Evolutionary conservation across 92 coral and sea anemone genomes (phyloP).

Genomic region (Desmophyllum pertusum): DNA sequence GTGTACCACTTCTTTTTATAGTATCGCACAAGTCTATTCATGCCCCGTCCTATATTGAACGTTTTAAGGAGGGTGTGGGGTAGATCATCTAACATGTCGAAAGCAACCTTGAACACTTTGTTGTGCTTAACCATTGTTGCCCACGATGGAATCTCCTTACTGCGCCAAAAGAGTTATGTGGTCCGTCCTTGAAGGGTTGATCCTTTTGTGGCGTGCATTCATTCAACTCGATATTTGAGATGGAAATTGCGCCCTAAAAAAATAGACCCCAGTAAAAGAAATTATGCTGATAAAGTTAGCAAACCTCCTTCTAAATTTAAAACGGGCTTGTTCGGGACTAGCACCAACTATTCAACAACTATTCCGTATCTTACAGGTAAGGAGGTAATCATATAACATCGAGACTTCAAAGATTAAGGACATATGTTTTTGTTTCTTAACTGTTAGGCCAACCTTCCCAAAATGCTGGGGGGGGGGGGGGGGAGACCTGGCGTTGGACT

Average conservation of each 20-base stretch:
- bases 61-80: slow-evolving; percentile 1
- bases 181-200: background rate
- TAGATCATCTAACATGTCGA: slow-evolving; percentile 14
- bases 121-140: background rate
- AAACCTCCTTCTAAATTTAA: too few relatives aligned
- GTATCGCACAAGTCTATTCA: background rate
- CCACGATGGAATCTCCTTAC: background rate
- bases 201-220: background rate
- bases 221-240: slow-evolving; percentile 20
- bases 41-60: background rate
- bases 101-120: slow-evolving; percentile 1
- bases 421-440: too few relatives aligned
- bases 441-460: too few relatives aligned
- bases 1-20: slow-evolving; percentile 41
- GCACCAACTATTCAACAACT: too few relatives aligned
- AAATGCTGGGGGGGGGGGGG: too few relatives aligned
- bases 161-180: background rate
- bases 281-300: background rate
- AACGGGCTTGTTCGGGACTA: too few relatives aligned
- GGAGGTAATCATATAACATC: too few relatives aligned
- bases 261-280: background rate
- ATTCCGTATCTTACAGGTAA: too few relatives aligned
- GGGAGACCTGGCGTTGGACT: too few relatives aligned
- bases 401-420: too few relatives aligned
- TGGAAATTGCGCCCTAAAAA: slow-evolving; percentile 16